These are phyloP conservation scores for Cantharis lateralis DNA, from an alignment of 2,888 invertebrate species.

Conservation along the genomic window DNA sequence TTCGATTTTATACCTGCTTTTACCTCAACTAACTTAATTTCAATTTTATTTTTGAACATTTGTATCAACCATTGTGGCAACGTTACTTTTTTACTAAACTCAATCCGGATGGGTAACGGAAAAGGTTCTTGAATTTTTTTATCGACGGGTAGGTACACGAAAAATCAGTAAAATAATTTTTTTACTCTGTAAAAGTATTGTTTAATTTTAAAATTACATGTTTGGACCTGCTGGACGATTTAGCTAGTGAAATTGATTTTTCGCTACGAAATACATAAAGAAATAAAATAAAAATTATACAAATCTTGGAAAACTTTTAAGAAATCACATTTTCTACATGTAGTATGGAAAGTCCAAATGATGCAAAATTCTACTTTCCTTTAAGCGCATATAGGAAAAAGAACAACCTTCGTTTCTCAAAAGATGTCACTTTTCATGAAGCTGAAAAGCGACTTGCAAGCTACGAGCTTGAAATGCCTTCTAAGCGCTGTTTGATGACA, in stretches of 20 bases:
- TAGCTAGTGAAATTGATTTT: too few relatives aligned
- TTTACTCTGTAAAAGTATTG: too few relatives aligned
- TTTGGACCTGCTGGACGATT: too few relatives aligned
- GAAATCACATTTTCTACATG: neutral
- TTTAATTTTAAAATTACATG: too few relatives aligned
- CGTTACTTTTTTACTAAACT: neutral
- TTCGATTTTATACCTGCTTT: conserved; percentile 27
- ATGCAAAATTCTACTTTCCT: conserved; percentile 2
- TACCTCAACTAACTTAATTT: conserved; percentile 23
- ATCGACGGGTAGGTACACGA: too few relatives aligned
- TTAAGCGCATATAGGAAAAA: neutral
- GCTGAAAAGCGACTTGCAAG: conserved; percentile 5
- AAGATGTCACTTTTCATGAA: conserved; percentile 14
- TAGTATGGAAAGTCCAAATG: conserved; percentile 8
- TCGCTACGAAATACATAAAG: neutral
- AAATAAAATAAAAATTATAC: neutral
- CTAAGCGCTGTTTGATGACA: conserved; percentile 29
- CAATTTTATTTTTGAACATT: neutral
- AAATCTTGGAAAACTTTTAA: neutral
- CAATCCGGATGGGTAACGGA: neutral
- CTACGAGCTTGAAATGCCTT: conserved; percentile 9
- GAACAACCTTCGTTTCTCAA: conserved; percentile 5
- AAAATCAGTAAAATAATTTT: too few relatives aligned
- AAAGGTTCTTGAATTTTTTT: neutral
- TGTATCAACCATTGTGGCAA: neutral